These are phyloP conservation scores for Esox niger DNA, from an alignment of 2,113 vertebrate genomes.

Conservation along the genomic window DNA sequence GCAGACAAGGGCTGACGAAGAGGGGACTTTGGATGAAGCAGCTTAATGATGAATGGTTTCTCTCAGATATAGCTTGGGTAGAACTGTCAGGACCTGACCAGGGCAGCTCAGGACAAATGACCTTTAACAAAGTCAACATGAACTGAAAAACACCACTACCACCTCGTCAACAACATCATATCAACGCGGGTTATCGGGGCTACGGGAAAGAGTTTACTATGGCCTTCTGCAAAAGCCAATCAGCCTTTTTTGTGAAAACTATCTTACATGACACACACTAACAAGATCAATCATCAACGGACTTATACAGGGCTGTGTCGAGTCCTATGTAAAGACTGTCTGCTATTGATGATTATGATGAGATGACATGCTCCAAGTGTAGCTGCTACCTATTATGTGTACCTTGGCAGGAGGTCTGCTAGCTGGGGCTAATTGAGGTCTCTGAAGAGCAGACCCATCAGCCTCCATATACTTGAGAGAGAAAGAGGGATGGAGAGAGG, in stretches of 20 bases:
- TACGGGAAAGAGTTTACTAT: neutral
- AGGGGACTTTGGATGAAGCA: constrained; percentile 54
- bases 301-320: too few species aligned
- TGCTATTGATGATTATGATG: too few species aligned
- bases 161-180: neutral
- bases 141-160: neutral
- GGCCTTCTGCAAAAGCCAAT: constrained; percentile 30
- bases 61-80: constrained; percentile 48
- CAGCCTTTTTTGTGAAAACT: constrained; percentile 4
- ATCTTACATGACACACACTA: too few species aligned
- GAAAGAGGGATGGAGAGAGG: constrained; percentile 10
- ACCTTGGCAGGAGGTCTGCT: constrained; percentile 60
- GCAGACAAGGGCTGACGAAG: constrained; percentile 63
- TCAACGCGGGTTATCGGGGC: neutral
- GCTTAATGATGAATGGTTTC: constrained; percentile 64
- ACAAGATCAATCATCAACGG: too few species aligned
- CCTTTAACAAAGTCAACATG: constrained; percentile 50
- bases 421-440: constrained; percentile 66
- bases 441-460: constrained; percentile 48
- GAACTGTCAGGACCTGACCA: constrained; percentile 37
- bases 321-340: too few species aligned
- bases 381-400: too few species aligned
- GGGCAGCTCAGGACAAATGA: constrained; percentile 55
- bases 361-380: too few species aligned
- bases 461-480: constrained; percentile 27